Evolutionary conservation across 2,113 vertebrate genomes (phyloP).

Genomic region (Barnardius zonarius): DNA sequence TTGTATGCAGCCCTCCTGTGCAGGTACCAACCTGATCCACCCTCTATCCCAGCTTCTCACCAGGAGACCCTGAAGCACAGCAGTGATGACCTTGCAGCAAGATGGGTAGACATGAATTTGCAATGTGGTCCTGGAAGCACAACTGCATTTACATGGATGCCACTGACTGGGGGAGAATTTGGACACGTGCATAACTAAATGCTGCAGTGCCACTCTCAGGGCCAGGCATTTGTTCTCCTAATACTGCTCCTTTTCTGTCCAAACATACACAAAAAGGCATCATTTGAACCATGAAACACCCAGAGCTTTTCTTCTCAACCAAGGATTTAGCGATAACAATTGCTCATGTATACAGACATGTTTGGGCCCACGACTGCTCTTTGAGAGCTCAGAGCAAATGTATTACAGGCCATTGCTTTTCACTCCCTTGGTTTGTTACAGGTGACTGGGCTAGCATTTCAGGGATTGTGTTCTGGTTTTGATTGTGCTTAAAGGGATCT

Average conservation of each 20-base stretch:
- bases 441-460: not conserved
- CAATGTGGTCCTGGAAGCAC: not conserved
- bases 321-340: not conserved
- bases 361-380: not conserved
- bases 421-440: not conserved
- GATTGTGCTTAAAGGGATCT: not conserved
- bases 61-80: not conserved
- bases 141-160: not conserved
- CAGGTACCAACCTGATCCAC: not conserved
- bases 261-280: not conserved
- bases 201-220: not conserved
- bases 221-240: not conserved
- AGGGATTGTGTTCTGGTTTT: not conserved
- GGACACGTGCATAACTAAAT: not conserved
- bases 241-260: not conserved
- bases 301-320: not conserved
- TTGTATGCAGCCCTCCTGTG: fast-evolving
- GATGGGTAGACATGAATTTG: fast-evolving
- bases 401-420: not conserved
- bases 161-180: fast-evolving
- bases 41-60: not conserved
- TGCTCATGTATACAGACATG: not conserved
- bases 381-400: not conserved
- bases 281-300: not conserved
- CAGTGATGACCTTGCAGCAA: not conserved